Evolutionary conservation across 2,888 invertebrate species (phyloP).

Genomic region (Lasioglossum oenotherae): DNA sequence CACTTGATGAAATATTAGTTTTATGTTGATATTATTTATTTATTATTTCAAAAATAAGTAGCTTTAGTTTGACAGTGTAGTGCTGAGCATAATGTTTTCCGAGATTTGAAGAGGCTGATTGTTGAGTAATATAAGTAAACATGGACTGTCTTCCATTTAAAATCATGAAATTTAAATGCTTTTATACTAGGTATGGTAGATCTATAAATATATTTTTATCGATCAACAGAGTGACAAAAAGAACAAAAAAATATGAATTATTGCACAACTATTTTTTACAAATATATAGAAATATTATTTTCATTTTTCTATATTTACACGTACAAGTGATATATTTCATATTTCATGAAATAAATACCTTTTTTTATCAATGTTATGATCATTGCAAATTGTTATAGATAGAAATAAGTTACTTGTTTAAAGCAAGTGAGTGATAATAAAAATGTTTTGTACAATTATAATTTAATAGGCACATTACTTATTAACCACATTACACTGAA

Average conservation of each 20-base stretch:
- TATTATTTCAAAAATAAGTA: constrained; percentile 38
- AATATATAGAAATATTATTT: constrained; percentile 17
- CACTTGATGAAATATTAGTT: constrained; percentile 13
- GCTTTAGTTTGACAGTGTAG: constrained; percentile 22
- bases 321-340: constrained; percentile 28
- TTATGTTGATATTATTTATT: constrained; percentile 51
- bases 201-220: constrained; percentile 19
- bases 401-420: constrained; percentile 28
- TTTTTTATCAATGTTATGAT: constrained; percentile 32
- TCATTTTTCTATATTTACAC: constrained; percentile 28
- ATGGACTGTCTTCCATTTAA: constrained; percentile 23
- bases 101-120: constrained; percentile 37
- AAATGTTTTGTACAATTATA: constrained; percentile 43
- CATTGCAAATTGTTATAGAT: constrained; percentile 23
- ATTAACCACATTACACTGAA: constrained; percentile 20
- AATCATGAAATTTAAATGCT: constrained; percentile 14
- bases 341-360: constrained; percentile 21
- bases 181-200: constrained; percentile 4
- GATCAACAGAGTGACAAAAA: not conserved
- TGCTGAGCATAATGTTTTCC: not conserved
- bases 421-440: constrained; percentile 39
- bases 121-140: constrained; percentile 23
- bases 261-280: constrained; percentile 19
- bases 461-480: constrained; percentile 46
- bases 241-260: not conserved